These are phyloP conservation scores for Morpho helenor DNA, from an alignment of 2,888 invertebrate genomes.

Conservation along the genomic window DNA sequence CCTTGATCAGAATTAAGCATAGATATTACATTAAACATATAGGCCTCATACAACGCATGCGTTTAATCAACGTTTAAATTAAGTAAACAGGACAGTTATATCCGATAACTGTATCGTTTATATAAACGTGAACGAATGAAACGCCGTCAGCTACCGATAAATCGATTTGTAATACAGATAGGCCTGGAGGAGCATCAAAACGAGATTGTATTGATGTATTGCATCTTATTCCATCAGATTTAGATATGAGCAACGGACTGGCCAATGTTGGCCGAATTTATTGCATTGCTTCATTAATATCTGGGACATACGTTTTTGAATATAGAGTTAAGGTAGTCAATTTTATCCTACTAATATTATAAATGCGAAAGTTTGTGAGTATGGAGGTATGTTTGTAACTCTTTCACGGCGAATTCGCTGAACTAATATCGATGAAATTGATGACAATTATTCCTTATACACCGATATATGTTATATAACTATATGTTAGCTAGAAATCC, in stretches of 20 bases:
- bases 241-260: constrained; percentile 16
- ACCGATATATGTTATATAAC: too few relatives aligned
- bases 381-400: too few relatives aligned
- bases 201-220: constrained; percentile 24
- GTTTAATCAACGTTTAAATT: constrained; percentile 15
- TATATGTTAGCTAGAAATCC: too few relatives aligned
- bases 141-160: constrained; percentile 42
- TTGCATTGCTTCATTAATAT: constrained; percentile 9
- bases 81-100: constrained; percentile 17
- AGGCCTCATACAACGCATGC: neutral
- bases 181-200: constrained; percentile 16
- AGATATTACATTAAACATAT: neutral
- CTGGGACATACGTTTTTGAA: neutral
- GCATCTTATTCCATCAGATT: constrained; percentile 22
- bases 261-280: constrained; percentile 15
- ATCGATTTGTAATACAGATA: constrained; percentile 53
- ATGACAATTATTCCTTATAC: too few relatives aligned
- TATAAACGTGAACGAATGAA: constrained; percentile 39
- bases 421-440: too few relatives aligned
- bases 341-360: too few relatives aligned
- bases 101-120: constrained; percentile 33
- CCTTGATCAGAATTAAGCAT: too few relatives aligned
- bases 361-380: too few relatives aligned
- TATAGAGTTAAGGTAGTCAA: neutral
- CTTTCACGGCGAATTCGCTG: too few relatives aligned